Evolutionary conservation across 2,888 invertebrate species (phyloP), one percentile per base, ranked within the genome.

Genomic region (Halocaridina rubra): DNA sequence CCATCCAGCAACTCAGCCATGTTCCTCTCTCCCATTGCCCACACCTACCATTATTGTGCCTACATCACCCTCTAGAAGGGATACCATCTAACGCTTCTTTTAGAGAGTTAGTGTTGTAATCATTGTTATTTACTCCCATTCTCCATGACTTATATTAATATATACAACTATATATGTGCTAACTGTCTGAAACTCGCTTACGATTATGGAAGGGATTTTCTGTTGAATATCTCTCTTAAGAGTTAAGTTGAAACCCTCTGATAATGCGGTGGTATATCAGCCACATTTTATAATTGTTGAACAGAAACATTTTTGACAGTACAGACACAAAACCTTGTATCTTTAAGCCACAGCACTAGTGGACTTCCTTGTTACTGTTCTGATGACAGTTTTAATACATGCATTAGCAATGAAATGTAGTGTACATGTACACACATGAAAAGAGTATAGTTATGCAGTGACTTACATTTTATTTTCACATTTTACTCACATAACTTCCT

Each of bases 31-130:
- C 7, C 81, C 69, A 29, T 59, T 77, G 53, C 33, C 81, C 59
- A 64, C 81, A 16, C 81, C 77, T 57, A 77, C 67, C 71, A 30
- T 71, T 71, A 46, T 32, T n/a, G 77, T 77, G 76, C 81, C 81
- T 76, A 67, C 32, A 13, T 77, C 77, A 71, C 81, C 81, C 33
- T 19, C 46, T 4, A 76, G 81, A 53, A 82, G 81, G 71, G 81
- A 82, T 69, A 82, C 81, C 16, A 82, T 80, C 69, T 80, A 80
- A 71, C 57, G 64, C 16, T 76, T n/a, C 75, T 22, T 39, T 24
- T 67, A 27, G 67, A 27, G 16, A 67, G 67, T 27, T 67, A 67
- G 1, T 30, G 30, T 67, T 22, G 24, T 39, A 8, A 10, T 32
- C 3, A 72, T 19, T 72, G 27, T 72, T 72, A 27, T n/a, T 72